Evolutionary conservation across 2,888 invertebrate species (phyloP).

Genomic region (Ectemnius continuus): DNA sequence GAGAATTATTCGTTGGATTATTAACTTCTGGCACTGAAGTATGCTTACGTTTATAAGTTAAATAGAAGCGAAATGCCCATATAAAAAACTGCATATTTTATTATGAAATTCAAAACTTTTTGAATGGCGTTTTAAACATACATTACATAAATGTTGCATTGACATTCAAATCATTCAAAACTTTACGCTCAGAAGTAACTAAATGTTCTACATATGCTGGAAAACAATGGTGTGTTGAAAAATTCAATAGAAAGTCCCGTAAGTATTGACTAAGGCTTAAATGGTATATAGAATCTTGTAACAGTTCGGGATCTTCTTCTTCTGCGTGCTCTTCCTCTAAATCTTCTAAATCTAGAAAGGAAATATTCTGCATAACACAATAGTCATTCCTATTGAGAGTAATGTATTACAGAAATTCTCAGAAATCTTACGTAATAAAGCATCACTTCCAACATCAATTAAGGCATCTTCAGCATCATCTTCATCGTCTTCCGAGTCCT

Average conservation of each 20-base stretch:
- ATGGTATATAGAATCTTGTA: conserved; percentile 82
- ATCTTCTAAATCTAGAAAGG: conserved; percentile 39
- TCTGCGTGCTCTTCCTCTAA: conserved; percentile 72
- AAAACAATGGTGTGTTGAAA: conserved; percentile 83
- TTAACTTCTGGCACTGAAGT: neutral
- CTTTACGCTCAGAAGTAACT: conserved; percentile 80
- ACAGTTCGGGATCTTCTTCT: conserved; percentile 81
- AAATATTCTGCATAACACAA: neutral
- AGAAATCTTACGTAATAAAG: conserved; percentile 62
- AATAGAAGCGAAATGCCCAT: neutral
- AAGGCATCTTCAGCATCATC: conserved; percentile 70
- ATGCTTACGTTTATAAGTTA: neutral
- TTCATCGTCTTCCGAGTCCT: conserved; percentile 76
- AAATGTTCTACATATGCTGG: conserved; percentile 82
- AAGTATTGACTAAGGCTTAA: conserved; percentile 83
- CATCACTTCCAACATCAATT: conserved; percentile 69
- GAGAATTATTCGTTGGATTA: neutral
- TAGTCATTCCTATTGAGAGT: neutral
- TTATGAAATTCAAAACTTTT: conserved; percentile 59
- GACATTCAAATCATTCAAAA: conserved; percentile 75
- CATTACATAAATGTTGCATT: conserved; percentile 60
- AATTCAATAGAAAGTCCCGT: conserved; percentile 82
- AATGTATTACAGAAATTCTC: neutral
- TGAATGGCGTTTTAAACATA: conserved; percentile 30
- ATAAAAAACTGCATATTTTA: conserved; percentile 59